phyloP scores from a whole-genome alignment of 1,140 invertebrate species.

The Eurosta solidaginis region DNA sequence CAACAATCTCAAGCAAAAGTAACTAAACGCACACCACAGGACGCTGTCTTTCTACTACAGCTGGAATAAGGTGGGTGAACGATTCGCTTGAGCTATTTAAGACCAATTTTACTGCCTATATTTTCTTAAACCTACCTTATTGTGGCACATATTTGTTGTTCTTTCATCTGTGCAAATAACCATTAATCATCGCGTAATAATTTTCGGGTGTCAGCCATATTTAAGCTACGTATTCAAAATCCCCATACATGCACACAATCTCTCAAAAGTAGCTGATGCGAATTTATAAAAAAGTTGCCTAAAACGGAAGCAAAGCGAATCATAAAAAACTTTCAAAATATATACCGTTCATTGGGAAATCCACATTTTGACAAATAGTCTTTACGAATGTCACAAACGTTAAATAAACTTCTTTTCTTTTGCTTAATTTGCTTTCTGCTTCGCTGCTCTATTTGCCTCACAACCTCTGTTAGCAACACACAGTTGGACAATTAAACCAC shows the following conservation, averaged over 20 bases:
- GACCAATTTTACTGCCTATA: neutral
- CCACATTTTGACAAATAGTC: slow-evolving; percentile 55
- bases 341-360: slow-evolving; percentile 28
- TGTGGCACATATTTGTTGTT: slow-evolving; percentile 31
- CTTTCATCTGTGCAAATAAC: slow-evolving; percentile 51
- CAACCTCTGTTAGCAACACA: neutral
- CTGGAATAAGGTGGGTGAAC: neutral
- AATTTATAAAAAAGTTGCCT: no score
- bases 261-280: neutral
- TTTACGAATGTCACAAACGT: slow-evolving; percentile 33
- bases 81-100: neutral
- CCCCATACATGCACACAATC: slow-evolving; percentile 27
- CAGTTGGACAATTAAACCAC: neutral
- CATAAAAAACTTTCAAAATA: neutral
- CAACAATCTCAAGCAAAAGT: no score
- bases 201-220: slow-evolving; percentile 59
- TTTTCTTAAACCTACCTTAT: neutral
- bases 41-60: neutral
- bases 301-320: neutral
- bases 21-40: neutral
- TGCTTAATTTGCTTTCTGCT: neutral
- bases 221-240: slow-evolving; percentile 59
- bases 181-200: slow-evolving; percentile 59
- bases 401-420: slow-evolving; percentile 15
- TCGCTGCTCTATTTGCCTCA: neutral